phyloP scores from a whole-genome alignment of 2,797 vertebrate species.

The Sardinella longiceps region DNA sequence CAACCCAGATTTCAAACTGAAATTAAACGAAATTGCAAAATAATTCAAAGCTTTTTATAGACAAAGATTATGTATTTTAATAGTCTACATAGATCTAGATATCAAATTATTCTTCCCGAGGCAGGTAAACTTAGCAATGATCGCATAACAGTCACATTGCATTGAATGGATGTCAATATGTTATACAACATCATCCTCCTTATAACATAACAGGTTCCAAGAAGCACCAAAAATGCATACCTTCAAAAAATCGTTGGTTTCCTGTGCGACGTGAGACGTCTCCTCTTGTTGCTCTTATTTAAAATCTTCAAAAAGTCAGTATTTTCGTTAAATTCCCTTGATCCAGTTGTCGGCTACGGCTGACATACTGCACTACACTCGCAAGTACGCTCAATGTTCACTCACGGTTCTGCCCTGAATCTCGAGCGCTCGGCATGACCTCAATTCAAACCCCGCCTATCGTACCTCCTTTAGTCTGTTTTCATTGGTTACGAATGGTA shows the following conservation, averaged over 20 bases:
- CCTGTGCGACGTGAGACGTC: not conserved
- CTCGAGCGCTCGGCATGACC: slow-evolving; percentile 59
- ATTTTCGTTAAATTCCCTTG: not conserved
- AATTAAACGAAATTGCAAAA: not conserved
- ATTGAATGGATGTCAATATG: slow-evolving; percentile 35
- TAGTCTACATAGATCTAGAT: not conserved
- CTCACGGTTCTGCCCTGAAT: slow-evolving; percentile 55
- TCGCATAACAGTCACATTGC: slow-evolving; percentile 25
- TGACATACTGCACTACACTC: slow-evolving; percentile 40
- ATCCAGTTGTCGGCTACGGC: not conserved
- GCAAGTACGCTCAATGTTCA: slow-evolving; percentile 21
- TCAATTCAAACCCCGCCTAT: slow-evolving; percentile 59
- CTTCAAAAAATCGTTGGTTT: not conserved
- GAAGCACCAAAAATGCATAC: not conserved
- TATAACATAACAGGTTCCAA: not conserved
- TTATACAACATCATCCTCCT: slow-evolving; percentile 42
- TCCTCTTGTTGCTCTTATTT: not conserved
- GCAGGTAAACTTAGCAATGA: slow-evolving; percentile 2
- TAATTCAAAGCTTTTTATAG: not conserved
- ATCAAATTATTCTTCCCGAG: not conserved
- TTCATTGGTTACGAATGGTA: slow-evolving; percentile 49
- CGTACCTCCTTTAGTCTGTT: slow-evolving; percentile 8
- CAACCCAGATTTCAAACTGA: slow-evolving; percentile 57
- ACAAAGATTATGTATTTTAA: not conserved
- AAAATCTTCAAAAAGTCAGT: not conserved